Evolutionary conservation across 2,113 vertebrate species (phyloP), one percentile per base, ranked within the genome.

Genomic region (Vidua macroura): DNA sequence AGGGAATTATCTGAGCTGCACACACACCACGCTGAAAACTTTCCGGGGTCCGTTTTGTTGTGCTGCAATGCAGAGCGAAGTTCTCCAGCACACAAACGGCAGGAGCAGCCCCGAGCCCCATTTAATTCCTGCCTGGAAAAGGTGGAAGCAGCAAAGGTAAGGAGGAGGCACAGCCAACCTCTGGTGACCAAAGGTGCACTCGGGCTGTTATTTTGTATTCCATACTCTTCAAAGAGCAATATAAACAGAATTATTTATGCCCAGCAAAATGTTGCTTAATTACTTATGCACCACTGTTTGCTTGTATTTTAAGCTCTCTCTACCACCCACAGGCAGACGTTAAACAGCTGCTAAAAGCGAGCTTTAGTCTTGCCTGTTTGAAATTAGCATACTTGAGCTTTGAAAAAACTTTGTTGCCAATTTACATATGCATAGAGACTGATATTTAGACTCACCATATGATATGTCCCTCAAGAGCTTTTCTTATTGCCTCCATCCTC

Each of bases 231-330:
- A 98, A 97, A 98, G 98, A 98, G 98, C 98, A 99, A 98, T 98
- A 99, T 98, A 99, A 99, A 99, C 99, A 99, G 99, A 99, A 99
- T 99, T 99, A 99, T 99, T 99, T 99, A 99, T 99, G 99, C 99
- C 98, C 98, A 72, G 99, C 98, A 99, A 99, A 99, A 99, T 99
- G 99, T 98, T 98, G 98, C 98, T 99, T 99, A 99, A 99, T 99
- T 99, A 99, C 99, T 99, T 98, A 98, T 99, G 98, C 99, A 98
- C 98, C 97, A 98, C 98, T 98, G 98, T 98, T 98, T 98, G 98
- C 98, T 98, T 98, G 98, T 98, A 98, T 98, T 98, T 98, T 98
- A 97, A 98, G 98, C 97, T 98, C 97, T 98, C 98, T 98, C 98
- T 98, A 98, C 99, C 99, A 98, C 99, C 99, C 99, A 99, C 99